These are phyloP conservation scores for Poecile montanus DNA, from an alignment of 2,797 vertebrate species.

Conservation along the genomic window DNA sequence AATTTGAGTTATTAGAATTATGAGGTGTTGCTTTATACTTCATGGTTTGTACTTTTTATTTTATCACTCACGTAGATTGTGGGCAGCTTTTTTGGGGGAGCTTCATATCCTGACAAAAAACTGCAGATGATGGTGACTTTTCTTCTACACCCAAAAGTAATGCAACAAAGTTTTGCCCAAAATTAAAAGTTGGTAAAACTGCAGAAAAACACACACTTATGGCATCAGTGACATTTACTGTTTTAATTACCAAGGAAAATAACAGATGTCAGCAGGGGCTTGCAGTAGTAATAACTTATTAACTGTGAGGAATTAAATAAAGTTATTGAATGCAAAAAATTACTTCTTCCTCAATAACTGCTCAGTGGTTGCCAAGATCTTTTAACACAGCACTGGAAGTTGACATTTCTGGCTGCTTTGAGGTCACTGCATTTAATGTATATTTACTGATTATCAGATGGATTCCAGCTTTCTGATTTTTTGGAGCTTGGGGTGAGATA, in stretches of 20 bases:
- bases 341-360: neutral
- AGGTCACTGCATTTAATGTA: neutral
- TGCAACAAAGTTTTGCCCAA: neutral
- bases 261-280: neutral
- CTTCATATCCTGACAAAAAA: neutral
- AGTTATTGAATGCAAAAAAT: neutral
- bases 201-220: neutral
- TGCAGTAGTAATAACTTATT: neutral
- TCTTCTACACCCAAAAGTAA: neutral
- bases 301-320: neutral
- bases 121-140: neutral
- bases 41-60: neutral
- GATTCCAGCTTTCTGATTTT: neutral
- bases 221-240: neutral
- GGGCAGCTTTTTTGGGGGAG: neutral
- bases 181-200: neutral
- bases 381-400: neutral
- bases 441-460: neutral
- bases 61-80: accelerated
- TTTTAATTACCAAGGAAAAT: neutral
- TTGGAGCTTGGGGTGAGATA: neutral
- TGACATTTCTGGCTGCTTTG: neutral
- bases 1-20: neutral
- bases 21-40: neutral
- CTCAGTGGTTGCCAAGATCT: neutral